phyloP scores from a whole-genome alignment of 2,888 invertebrate species.

The Ptilodon capucinus region DNA sequence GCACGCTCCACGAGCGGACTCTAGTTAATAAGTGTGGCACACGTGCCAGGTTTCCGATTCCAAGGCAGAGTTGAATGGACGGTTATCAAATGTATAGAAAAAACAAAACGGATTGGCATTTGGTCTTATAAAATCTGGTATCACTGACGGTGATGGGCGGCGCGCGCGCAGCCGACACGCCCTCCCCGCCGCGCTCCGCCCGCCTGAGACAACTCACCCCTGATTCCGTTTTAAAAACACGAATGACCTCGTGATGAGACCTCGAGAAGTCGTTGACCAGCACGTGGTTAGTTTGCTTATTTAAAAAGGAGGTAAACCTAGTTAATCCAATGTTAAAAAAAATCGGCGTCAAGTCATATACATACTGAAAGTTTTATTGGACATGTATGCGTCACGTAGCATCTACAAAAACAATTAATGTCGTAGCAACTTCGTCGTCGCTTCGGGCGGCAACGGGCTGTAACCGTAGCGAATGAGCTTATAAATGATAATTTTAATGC shows the following conservation, averaged over 20 bases:
- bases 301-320: not conserved
- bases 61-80: conserved; percentile 6
- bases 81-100: not conserved
- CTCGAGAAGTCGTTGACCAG: conserved; percentile 35
- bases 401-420: too few relatives aligned
- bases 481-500: too few relatives aligned
- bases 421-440: too few relatives aligned
- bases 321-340: too few relatives aligned
- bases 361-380: too few relatives aligned
- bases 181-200: conserved; percentile 61
- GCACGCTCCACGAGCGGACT: not conserved
- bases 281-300: conserved; percentile 1
- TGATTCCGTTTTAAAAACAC: conserved; percentile 33
- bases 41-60: conserved; percentile 2
- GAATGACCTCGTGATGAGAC: conserved; percentile 26
- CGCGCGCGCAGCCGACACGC: conserved; percentile 62
- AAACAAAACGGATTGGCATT: not conserved
- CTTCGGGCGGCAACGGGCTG: too few relatives aligned
- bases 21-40: not conserved
- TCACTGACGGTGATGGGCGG: conserved; percentile 52
- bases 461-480: too few relatives aligned
- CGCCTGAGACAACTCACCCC: conserved; percentile 34
- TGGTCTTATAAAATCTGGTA: not conserved
- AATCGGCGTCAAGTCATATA: too few relatives aligned
- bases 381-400: too few relatives aligned